phyloP scores from a whole-genome alignment of 2,888 invertebrate genomes.

The Apamea crenata region DNA sequence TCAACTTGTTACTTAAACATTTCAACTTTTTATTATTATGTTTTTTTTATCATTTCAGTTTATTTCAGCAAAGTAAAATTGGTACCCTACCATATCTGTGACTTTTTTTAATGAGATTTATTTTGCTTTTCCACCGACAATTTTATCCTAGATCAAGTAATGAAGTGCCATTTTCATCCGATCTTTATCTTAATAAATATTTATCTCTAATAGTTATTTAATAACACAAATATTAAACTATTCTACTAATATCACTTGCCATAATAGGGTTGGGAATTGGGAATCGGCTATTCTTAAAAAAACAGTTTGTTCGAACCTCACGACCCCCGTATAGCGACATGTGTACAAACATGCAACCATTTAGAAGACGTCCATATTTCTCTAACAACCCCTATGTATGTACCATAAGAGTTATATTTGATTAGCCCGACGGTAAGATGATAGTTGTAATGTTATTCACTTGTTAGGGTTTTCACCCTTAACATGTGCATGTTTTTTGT shows the following conservation, averaged over 20 bases:
- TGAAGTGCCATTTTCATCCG: neutral
- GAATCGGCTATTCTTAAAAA: conserved; percentile 65
- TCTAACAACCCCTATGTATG: conserved; percentile 48
- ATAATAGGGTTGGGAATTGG: conserved; percentile 49
- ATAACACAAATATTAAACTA: conserved; percentile 14
- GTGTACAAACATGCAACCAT: conserved; percentile 84
- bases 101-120: neutral
- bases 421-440: conserved; percentile 24
- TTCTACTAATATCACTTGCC: conserved; percentile 57
- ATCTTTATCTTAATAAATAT: neutral
- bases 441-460: conserved; percentile 79
- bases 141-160: neutral
- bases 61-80: no score
- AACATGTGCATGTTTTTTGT: conserved; percentile 86
- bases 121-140: neutral
- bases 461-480: conserved; percentile 86
- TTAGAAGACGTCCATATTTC: neutral
- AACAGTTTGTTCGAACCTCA: conserved; percentile 74
- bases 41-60: no score
- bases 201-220: neutral
- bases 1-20: no score
- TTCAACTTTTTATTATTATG: no score
- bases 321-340: conserved; percentile 84
- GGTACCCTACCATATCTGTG: no score
- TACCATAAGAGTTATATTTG: conserved; percentile 66